Evolutionary conservation across 2,888 invertebrate species (phyloP), one percentile per base, ranked within the genome.

Genomic region (Diarsia rubi): DNA sequence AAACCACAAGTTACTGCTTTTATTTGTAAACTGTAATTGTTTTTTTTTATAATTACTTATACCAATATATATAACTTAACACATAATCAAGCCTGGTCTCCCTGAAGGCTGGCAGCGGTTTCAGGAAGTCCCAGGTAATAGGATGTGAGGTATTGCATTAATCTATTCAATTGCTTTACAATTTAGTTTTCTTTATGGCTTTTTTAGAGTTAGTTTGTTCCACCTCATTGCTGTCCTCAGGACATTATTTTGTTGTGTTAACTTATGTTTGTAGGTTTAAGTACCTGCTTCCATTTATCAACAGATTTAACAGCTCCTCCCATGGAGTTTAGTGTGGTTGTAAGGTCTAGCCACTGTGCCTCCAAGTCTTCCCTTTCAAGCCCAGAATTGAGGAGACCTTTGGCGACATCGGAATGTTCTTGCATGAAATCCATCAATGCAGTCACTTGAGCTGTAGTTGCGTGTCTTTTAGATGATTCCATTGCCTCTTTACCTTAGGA

Each of bases 271-370:
- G 6, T 37, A 8, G 37, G 21, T 47, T 37, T 24, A 54, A 21
- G 4, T 76, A 90, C 90, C 89, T 90, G 89, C 75, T 90, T 90
- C 90, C 90, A 90, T 79, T 89, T 90, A n/a, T 90, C 90, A 49
- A 85, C 60, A 42, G 90, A 88, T 80, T 91, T 91, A 8, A 90
- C 79, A 71, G 90, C 87, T 67, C 90, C 86, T 42, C 84, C 85
- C 84, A 86, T 86, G 19, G 86, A 69, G 31, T 85, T 85, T 16
- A 86, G 85, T 49, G 83, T 89, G 8, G 73, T 67, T 27, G 90
- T 84, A 5, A 90, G 82, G 21, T 88, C 88, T 62, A 84, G 82
- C 90, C 90, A 90, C 69, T 89, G 88, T 19, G 84, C 71, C 42
- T 90, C 90, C 45, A 88, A 62, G 24, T 88, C 88, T 67, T 89